phyloP scores from a whole-genome alignment of 2,888 invertebrate species.

The Nemotelus pantherinus region DNA sequence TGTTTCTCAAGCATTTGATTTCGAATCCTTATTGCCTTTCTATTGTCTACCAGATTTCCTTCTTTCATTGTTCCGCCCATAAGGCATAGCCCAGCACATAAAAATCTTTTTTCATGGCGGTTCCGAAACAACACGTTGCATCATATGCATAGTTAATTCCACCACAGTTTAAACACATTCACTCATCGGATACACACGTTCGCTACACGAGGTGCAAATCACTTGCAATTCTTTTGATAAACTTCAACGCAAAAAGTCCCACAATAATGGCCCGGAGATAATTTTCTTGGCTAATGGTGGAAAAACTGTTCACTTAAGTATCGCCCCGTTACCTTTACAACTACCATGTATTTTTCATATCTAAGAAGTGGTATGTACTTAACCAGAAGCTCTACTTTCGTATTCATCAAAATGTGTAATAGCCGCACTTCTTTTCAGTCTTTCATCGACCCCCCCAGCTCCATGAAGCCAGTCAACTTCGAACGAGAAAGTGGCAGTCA shows the following conservation, averaged over 20 bases:
- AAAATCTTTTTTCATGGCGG: too few relatives aligned
- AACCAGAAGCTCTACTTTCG: constrained; percentile 1
- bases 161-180: background rate
- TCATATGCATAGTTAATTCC: too few relatives aligned
- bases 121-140: too few relatives aligned
- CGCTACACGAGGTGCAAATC: too few relatives aligned
- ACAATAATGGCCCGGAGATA: constrained; percentile 18
- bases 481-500: background rate
- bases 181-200: background rate
- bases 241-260: background rate
- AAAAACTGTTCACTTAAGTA: constrained; percentile 23
- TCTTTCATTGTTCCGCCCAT: too few relatives aligned
- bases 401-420: constrained; percentile 37
- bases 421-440: constrained; percentile 7
- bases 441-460: background rate
- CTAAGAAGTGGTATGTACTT: constrained; percentile 8
- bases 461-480: background rate
- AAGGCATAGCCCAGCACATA: too few relatives aligned
- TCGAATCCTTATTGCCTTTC: too few relatives aligned
- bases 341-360: constrained; percentile 25
- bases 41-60: too few relatives aligned
- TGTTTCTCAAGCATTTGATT: too few relatives aligned
- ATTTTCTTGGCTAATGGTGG: constrained; percentile 28
- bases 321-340: background rate
- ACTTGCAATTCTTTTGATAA: background rate